phyloP scores from a whole-genome alignment of 2,797 vertebrate species.

The Manis pentadactyla region DNA sequence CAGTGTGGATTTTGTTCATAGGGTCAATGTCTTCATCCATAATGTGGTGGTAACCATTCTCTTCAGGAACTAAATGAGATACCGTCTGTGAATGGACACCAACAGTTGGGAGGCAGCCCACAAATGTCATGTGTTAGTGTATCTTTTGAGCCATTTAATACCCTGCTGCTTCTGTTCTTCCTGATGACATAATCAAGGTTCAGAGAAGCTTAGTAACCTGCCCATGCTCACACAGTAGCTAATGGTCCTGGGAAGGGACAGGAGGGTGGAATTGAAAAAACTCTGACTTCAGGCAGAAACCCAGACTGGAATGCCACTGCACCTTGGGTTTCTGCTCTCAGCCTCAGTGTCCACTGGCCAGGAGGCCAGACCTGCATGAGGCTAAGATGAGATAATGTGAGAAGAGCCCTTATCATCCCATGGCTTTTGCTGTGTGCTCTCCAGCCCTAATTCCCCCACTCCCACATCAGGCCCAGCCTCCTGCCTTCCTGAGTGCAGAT shows the following conservation, averaged over 20 bases:
- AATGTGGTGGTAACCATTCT: background rate
- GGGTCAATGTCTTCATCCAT: background rate
- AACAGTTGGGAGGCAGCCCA: background rate
- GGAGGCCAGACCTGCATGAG: background rate
- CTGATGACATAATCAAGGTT: background rate
- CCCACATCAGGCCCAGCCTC: background rate
- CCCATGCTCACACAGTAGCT: background rate
- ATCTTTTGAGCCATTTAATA: background rate
- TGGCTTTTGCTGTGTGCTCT: no score
- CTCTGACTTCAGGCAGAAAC: background rate
- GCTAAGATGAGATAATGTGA: background rate
- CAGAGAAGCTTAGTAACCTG: background rate
- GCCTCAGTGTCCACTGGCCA: background rate
- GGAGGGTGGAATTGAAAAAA: background rate
- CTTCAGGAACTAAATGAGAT: background rate
- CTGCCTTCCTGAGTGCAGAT: background rate
- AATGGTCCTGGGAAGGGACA: accelerated
- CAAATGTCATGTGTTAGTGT: no score
- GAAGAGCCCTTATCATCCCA: background rate
- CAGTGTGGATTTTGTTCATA: background rate
- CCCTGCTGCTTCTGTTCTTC: background rate
- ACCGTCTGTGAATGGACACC: background rate
- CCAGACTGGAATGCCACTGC: background rate
- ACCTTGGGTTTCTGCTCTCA: background rate
- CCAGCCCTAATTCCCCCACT: background rate